Conservation (phyloP, 2,113 vertebrate genomes). For the Mus spicilegus region DNA sequence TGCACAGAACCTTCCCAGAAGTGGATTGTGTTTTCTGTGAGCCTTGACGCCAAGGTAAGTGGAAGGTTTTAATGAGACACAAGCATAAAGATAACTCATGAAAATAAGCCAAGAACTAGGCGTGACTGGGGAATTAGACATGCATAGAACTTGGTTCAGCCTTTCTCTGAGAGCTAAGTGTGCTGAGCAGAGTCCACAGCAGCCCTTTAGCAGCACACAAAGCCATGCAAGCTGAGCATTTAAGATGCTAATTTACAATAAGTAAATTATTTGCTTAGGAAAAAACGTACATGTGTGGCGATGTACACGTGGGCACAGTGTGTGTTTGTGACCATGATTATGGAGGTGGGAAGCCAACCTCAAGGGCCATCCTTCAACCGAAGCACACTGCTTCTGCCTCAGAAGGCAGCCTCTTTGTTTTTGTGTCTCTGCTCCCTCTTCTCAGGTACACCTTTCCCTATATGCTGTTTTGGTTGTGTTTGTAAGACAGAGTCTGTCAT, state of each 20-base stretch:
- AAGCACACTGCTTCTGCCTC: not conserved
- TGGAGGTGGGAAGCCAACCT: too few species aligned
- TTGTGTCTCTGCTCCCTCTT: not conserved
- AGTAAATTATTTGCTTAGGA: not conserved
- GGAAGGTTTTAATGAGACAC: not conserved
- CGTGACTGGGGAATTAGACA: not conserved
- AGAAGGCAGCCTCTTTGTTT: not conserved
- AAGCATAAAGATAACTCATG: not conserved
- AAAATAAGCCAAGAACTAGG: slow-evolving; percentile 1
- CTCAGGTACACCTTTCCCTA: not conserved
- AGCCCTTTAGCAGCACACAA: not conserved
- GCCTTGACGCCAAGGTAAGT: not conserved
- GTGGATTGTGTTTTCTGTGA: slow-evolving; percentile 15
- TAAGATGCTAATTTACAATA: not conserved
- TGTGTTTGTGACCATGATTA: not conserved
- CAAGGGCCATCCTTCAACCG: not conserved
- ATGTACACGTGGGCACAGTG: not conserved
- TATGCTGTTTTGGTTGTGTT: not conserved
- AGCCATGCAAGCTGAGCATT: not conserved
- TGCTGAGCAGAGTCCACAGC: not conserved
- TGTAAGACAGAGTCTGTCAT: not conserved
- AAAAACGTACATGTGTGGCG: not conserved
- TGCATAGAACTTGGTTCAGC: not conserved
- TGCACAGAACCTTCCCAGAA: slow-evolving; percentile 2
- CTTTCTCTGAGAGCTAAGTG: not conserved